A percentile compares a stretch with the other conserved stretches of the same genome.
These are phyloP conservation scores for Palythoa grandiflora DNA, from an alignment of 92 coral and sea anemone species.

Conservation along the genomic window DNA sequence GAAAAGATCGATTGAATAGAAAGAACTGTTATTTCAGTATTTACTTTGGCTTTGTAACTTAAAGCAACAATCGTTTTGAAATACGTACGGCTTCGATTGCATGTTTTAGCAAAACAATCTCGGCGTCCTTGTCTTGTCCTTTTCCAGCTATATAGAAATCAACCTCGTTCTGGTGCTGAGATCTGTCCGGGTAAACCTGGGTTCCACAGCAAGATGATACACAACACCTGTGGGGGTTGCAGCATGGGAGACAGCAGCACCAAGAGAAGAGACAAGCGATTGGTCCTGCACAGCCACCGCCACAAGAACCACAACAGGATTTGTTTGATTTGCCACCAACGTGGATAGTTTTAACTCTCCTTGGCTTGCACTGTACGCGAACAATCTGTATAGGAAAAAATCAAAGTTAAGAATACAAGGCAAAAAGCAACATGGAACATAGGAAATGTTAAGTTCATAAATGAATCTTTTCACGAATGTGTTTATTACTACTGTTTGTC, in stretches of 20 bases:
- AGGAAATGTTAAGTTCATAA: no score
- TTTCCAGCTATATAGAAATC: conserved; percentile 84
- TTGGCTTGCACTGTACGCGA: conserved; percentile 62
- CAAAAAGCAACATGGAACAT: no score
- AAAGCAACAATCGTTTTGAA: background rate
- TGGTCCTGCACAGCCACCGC: conserved; percentile 67
- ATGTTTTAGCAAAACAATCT: conserved; percentile 69
- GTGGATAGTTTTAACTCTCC: conserved; percentile 20
- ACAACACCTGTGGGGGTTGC: conserved; percentile 67
- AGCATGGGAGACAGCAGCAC: conserved; percentile 79
- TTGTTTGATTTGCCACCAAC: background rate
- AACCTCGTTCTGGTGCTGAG: conserved; percentile 46
- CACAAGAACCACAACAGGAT: conserved; percentile 39
- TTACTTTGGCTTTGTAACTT: no score
- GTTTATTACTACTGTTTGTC: no score
- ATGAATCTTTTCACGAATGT: no score
- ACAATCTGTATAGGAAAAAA: conserved; percentile 45
- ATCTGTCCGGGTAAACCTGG: conserved; percentile 62
- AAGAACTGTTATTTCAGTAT: no score
- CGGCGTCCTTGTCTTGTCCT: conserved; percentile 77
- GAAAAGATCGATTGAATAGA: no score
- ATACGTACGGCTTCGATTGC: conserved; percentile 64
- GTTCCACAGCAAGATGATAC: conserved; percentile 71
- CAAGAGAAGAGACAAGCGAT: conserved; percentile 71
- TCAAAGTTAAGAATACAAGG: no score